A percentile compares a stretch with the other conserved stretches of the same genome.
phyloP scores from a whole-genome alignment of 2,113 vertebrate species.

The Excalfactoria chinensis region DNA sequence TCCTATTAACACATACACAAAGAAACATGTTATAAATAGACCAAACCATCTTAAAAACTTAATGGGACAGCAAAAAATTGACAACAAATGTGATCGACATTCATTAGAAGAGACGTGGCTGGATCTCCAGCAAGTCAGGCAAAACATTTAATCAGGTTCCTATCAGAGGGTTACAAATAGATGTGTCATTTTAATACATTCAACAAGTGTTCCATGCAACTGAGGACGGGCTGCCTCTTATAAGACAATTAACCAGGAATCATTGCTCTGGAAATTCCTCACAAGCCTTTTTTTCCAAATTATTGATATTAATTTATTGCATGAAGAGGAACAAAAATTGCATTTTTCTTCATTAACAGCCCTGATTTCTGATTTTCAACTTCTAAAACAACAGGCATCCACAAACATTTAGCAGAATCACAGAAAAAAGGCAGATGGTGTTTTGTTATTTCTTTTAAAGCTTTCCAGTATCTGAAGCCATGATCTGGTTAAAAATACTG shows the following conservation, averaged over 20 bases:
- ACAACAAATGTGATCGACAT: neutral
- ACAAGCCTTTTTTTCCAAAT: neutral
- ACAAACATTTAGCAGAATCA: neutral
- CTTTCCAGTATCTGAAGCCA: neutral
- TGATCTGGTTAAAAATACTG: neutral
- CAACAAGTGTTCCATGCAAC: neutral
- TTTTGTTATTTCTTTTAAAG: neutral
- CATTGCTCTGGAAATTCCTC: neutral
- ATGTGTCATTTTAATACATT: constrained; percentile 22
- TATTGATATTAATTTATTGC: neutral
- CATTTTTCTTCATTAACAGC: neutral
- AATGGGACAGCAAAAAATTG: neutral
- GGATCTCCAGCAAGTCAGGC: constrained; percentile 12
- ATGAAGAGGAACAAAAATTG: neutral
- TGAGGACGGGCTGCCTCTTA: neutral
- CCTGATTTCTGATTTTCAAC: neutral
- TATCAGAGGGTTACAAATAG: constrained; percentile 20
- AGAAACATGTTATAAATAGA: neutral
- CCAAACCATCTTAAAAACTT: neutral
- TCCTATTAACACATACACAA: neutral
- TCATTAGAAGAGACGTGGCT: neutral
- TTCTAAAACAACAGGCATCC: neutral
- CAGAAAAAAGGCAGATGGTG: no score
- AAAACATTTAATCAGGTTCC: constrained; percentile 44
- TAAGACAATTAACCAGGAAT: neutral